These are phyloP conservation scores for Blennius ocellaris DNA, from an alignment of 2,113 vertebrate genomes.

Conservation along the genomic window DNA sequence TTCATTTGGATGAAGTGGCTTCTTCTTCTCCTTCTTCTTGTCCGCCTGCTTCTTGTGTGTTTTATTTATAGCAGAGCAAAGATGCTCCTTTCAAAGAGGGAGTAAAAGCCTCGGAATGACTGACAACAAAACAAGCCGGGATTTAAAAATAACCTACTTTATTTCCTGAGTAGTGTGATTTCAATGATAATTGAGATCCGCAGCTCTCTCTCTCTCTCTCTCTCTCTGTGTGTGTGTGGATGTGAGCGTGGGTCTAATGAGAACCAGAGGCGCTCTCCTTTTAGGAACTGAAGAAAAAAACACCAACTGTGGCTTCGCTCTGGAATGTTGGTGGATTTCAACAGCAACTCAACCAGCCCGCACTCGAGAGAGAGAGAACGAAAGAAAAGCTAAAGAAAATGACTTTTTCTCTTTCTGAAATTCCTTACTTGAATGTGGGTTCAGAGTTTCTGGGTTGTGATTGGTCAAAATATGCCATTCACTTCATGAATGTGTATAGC, in stretches of 20 bases:
- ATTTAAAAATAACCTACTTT: too few relatives aligned
- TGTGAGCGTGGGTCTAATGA: constrained; percentile 43
- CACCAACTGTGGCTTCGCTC: neutral
- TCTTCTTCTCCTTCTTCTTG: too few relatives aligned
- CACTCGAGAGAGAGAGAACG: constrained; percentile 3
- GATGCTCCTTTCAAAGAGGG: neutral
- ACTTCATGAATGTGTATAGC: constrained; percentile 17
- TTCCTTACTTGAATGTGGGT: neutral
- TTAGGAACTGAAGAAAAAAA: constrained; percentile 36
- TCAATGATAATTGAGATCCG: neutral
- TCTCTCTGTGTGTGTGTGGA: constrained; percentile 9
- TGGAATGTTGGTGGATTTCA: constrained; percentile 63
- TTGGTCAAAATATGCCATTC: constrained; percentile 17
- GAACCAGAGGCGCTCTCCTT: constrained; percentile 62
- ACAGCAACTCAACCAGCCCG: constrained; percentile 29
- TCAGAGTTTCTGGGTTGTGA: constrained; percentile 1
- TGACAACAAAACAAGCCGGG: too few relatives aligned
- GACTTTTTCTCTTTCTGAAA: neutral
- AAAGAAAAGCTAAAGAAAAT: neutral
- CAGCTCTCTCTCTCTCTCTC: neutral
- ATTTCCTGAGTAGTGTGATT: neutral
- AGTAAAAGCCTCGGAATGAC: too few relatives aligned
- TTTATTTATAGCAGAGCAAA: neutral
- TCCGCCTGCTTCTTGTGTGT: neutral
- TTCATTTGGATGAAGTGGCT: neutral